Percentiles rank a stretch among this genome's conserved stretches.
Evolutionary conservation across 2,888 invertebrate genomes (phyloP).

Genomic region (Oligia fasciuncula): DNA sequence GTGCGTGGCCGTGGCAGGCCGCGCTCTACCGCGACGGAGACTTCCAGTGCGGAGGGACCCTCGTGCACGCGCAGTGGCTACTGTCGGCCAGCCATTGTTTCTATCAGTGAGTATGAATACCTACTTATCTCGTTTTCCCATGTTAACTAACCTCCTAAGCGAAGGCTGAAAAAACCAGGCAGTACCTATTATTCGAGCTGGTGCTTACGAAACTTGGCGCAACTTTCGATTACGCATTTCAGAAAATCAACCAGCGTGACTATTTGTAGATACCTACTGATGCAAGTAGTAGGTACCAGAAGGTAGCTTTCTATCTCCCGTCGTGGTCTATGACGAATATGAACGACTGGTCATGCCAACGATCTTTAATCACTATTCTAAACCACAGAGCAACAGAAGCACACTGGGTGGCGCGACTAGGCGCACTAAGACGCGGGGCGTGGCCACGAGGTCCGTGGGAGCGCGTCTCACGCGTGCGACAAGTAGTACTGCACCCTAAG

Average conservation of each 20-base stretch:
- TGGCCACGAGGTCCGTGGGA: constrained; percentile 94
- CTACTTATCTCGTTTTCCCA: background rate
- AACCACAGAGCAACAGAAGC: constrained; percentile 91
- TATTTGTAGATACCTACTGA: background rate
- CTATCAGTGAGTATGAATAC: constrained; percentile 91
- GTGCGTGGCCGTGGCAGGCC: constrained; percentile 97
- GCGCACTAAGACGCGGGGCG: constrained; percentile 93
- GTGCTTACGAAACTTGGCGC: background rate
- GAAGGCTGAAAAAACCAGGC: background rate
- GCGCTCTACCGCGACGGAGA: constrained; percentile 95
- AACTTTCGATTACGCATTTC: background rate
- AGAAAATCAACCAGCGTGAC: background rate
- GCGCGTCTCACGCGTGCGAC: constrained; percentile 91
- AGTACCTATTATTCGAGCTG: background rate
- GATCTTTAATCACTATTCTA: constrained; percentile 2
- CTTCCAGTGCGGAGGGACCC: constrained; percentile 95
- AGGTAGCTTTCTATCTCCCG: background rate
- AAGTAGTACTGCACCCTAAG: constrained; percentile 92
- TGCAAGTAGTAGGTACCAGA: background rate
- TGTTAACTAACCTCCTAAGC: background rate
- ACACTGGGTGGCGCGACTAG: constrained; percentile 95
- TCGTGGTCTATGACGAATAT: background rate
- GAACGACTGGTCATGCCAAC: no score
- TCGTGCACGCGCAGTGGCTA: constrained; percentile 93
- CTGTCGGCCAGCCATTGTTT: constrained; percentile 95